Evolutionary conservation across 2,113 vertebrate species (phyloP).

Genomic region (Daboia siamensis): DNA sequence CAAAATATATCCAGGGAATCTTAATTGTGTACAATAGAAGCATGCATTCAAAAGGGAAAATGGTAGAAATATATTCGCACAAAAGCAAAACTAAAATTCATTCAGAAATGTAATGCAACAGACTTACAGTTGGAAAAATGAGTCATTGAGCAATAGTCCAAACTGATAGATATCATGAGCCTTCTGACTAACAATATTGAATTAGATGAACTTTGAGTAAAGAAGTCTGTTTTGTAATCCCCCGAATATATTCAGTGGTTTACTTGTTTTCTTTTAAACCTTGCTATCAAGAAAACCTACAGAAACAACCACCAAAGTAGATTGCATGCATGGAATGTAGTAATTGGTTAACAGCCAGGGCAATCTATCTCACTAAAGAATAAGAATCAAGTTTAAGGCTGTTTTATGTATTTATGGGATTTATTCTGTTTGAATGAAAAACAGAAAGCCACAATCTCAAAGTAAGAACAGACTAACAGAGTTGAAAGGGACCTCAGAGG

Average conservation of each 20-base stretch:
- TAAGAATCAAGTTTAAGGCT: background rate
- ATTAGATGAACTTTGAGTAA: background rate
- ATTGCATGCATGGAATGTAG: background rate
- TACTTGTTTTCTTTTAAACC: background rate
- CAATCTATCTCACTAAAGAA: background rate
- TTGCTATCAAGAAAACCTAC: background rate
- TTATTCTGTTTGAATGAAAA: background rate
- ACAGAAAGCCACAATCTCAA: background rate
- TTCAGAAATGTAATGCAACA: background rate
- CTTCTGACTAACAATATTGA: background rate
- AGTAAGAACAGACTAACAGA: background rate
- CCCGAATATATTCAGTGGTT: background rate
- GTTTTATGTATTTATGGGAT: background rate
- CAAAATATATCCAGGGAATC: background rate
- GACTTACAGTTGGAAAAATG: background rate
- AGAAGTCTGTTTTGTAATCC: background rate
- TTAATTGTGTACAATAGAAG: background rate
- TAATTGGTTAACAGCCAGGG: background rate
- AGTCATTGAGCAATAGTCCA: background rate
- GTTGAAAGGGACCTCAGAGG: too few relatives aligned
- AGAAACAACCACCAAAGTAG: background rate
- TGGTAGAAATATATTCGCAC: background rate
- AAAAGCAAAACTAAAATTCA: background rate
- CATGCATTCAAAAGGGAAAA: background rate
- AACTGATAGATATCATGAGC: background rate